Evolutionary conservation across 2,888 invertebrate species (phyloP).

Genomic region (Synanthedon formicaeformis): DNA sequence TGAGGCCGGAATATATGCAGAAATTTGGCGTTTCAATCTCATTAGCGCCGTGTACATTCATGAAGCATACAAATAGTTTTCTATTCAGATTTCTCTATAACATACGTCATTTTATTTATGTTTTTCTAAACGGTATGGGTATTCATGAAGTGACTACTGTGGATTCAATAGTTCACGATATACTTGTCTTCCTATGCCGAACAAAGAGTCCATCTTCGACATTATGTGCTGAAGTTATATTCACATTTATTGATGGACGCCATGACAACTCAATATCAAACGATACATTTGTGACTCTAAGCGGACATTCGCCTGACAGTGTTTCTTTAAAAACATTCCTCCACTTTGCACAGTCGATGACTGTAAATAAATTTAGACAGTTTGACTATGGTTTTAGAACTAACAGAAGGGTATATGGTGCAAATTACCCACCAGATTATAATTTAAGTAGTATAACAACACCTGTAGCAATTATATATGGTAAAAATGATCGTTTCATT

Average conservation of each 20-base stretch:
- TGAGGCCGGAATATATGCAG: neutral
- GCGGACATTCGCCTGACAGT: neutral
- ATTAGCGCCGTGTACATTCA: neutral
- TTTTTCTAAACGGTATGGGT: neutral
- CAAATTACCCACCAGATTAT: neutral
- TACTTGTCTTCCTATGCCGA: neutral
- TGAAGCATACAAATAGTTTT: neutral
- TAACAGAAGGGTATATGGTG: neutral
- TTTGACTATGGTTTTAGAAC: neutral
- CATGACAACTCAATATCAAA: neutral
- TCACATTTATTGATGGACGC: neutral
- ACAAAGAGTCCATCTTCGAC: neutral
- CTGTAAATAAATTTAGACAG: neutral
- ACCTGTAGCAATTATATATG: neutral
- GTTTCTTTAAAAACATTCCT: neutral
- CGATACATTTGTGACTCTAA: neutral
- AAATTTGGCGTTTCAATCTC: neutral
- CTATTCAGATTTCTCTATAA: neutral
- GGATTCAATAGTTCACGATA: neutral
- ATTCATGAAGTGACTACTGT: neutral
- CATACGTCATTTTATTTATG: neutral
- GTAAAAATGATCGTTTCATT: neutral
- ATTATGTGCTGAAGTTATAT: neutral
- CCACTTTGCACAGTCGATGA: neutral
- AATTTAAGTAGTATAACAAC: neutral